Base-by-base conservation (phyloP, 2,113 vertebrate species). In the Thunnus thynnus region DNA sequence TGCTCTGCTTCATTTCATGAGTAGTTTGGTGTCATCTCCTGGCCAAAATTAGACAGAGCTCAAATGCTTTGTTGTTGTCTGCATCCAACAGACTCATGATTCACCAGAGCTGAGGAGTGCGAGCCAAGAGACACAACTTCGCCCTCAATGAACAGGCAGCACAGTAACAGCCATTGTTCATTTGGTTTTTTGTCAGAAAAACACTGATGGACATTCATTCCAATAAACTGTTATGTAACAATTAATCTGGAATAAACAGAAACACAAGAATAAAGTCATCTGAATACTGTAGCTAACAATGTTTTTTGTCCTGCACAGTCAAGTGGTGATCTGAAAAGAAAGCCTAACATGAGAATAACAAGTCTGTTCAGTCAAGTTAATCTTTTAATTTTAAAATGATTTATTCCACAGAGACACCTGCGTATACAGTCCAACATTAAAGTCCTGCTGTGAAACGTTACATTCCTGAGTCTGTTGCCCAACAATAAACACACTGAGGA, bases 1-100 rank as follows among this genome's bases (percentile, higher is more conserved):
- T 52, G 16, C 51, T 52, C 30, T 1, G 27, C 12, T 7, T 69
- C 20, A 22, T 36, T 76, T 62, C 46, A 12, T 17, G 20, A 36
- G 69, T 57, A 13, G 52, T 89, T 73, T 92, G 82, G 78, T 88
- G 90, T 58, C 87, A 77, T 85, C 91, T 93, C 74, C 77, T 88
- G 91, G 93, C 50, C 73, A 82, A 69, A 82, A 32, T 18, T 44
- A 61, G 50, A 56, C 30, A 76, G 2, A 25, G 50, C 55, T 72
- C 20, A 41, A 56, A 56, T 14, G 13, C 8, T 32, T 76, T 7
- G 13, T 60, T 71, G 41, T 82, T 76, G 13, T 76, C 41, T 25
- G 7, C 0, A 3, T 57, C 17, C 64, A 48, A 78, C 1, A 36
- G 44, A 76, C 70, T 81, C 3, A 30, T 83, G 77, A 82, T 56